Conservation (phyloP, 2,113 vertebrate genomes). For the Oxyruncus cristatus region DNA sequence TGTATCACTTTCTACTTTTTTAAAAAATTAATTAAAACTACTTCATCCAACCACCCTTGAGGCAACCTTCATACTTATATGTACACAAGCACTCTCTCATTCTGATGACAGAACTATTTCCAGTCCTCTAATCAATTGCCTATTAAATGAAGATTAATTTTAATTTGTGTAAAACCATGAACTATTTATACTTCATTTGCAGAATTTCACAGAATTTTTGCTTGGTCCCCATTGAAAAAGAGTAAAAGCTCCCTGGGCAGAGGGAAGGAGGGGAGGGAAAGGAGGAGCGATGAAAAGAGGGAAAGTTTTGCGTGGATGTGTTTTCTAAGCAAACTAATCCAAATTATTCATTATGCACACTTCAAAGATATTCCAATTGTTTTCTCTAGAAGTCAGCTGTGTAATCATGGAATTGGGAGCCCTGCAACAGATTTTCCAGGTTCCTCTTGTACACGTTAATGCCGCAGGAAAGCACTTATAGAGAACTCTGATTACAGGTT, state of each 20-base stretch:
- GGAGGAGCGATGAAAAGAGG: background rate
- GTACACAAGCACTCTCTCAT: background rate
- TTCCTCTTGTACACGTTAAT: background rate
- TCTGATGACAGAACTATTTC: background rate
- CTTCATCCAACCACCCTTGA: background rate
- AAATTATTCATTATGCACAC: background rate
- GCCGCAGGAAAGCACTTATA: background rate
- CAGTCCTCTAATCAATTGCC: background rate
- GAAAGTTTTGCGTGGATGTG: background rate
- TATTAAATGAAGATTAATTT: slow-evolving; percentile 9
- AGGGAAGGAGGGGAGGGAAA: background rate
- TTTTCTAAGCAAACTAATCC: background rate
- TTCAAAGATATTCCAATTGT: background rate
- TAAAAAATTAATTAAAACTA: background rate
- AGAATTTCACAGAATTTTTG: background rate
- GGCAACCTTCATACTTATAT: background rate
- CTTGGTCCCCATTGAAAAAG: background rate
- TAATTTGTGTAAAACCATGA: background rate
- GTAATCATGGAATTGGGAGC: background rate
- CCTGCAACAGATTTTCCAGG: background rate
- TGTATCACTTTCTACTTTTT: background rate
- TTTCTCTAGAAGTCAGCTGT: background rate
- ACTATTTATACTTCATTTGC: background rate
- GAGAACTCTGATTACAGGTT: background rate
- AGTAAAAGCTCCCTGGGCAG: background rate